These are phyloP conservation scores for Ovis canadensis DNA, from an alignment of 2,113 vertebrate species.

Conservation along the genomic window DNA sequence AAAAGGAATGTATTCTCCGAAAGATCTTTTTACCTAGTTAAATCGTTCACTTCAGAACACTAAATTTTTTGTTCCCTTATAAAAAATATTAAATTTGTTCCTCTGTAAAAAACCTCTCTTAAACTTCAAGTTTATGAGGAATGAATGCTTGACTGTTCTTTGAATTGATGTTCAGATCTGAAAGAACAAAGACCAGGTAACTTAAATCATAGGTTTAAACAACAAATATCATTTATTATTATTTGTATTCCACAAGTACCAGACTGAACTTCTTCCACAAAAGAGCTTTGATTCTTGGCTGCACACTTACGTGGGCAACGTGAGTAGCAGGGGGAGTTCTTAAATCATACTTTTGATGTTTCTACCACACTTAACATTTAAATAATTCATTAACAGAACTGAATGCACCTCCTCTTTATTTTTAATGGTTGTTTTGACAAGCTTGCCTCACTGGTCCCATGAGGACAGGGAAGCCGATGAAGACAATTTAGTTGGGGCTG, in stretches of 20 bases:
- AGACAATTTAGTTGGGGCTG: neutral
- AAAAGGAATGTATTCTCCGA: neutral
- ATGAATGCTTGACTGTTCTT: neutral
- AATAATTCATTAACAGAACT: neutral
- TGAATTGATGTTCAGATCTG: neutral
- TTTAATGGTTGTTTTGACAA: neutral
- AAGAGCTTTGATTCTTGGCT: neutral
- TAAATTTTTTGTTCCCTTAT: constrained; percentile 6
- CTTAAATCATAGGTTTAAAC: neutral
- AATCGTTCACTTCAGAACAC: constrained; percentile 10
- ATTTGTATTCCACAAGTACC: neutral
- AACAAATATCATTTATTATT: neutral
- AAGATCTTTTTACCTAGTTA: constrained; percentile 32
- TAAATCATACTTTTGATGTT: neutral
- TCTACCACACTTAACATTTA: neutral
- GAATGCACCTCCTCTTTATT: neutral
- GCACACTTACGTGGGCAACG: neutral
- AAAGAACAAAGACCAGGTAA: constrained; percentile 24
- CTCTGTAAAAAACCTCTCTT: neutral
- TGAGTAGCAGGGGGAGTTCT: neutral
- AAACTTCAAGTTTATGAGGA: neutral
- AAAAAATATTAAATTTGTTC: constrained; percentile 1
- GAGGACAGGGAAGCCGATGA: neutral
- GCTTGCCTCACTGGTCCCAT: neutral
- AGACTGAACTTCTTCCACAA: neutral